Base-by-base conservation (phyloP, 2,888 invertebrate species). In the Campoletis raptor region DNA sequence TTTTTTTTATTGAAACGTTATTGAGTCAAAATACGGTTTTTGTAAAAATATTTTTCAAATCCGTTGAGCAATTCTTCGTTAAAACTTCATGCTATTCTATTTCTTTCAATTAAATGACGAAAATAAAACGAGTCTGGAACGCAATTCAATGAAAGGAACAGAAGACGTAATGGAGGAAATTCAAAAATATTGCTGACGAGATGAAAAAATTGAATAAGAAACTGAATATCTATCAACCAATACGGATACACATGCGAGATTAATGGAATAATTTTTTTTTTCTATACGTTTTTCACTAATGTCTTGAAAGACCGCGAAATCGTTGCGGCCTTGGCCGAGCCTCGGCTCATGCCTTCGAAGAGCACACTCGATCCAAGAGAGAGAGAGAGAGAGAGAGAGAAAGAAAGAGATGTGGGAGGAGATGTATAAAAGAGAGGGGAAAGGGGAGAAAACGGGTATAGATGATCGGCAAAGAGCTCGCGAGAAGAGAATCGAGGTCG, bases 401-500 rank as follows among this genome's bases (percentile, higher is more conserved):
- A 30, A 10, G 30, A 30, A 10, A 64, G 64, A 52, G 18, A 80
- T 81, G 86, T 83, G 72, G 86, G 83, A 76, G 79, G 79, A 80
- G 70, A 70, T 52, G 12, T 66, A 52, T 81, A 66, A 54, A 54
- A 67, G 76, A 73, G 72, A 54, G 57, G 9, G 72, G 54, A 45
- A 82, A 80, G 69, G 40, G 69, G 48, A 74, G 66, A 80, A 73
- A 77, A 64, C 24, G 72, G 76, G 76, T 54, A 57, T 73, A 77
- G 86, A 86, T 67, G 76, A 74, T 76, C 66, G 86, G 61, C 61
- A 42, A 64, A 64, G 72, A 81, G 80, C 86, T 81, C 73, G 73
- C 42, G 76, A 83, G 85, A 83, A 76, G 72, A 72, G 83, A 86
- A 86, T 83, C 83, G 86, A 86, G 86, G 86, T 86, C 86, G 86